phyloP scores from a whole-genome alignment of 1,140 invertebrate genomes.

The Asobara japonica region DNA sequence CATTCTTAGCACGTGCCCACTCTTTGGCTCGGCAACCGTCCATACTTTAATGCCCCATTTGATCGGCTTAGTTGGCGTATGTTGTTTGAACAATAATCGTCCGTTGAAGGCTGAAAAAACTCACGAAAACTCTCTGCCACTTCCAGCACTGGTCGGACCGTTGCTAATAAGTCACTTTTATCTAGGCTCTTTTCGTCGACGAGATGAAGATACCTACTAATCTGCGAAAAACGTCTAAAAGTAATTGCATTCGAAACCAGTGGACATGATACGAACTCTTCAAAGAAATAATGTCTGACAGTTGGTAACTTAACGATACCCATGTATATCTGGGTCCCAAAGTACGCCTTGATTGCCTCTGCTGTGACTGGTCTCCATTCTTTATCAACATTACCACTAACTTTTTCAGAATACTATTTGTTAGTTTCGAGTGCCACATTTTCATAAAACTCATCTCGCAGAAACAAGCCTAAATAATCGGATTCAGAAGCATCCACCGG shows the following conservation, averaged over 20 bases:
- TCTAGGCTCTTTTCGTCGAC: slow-evolving; percentile 50
- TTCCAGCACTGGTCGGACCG: slow-evolving; percentile 49
- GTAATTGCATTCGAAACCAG: slow-evolving; percentile 27
- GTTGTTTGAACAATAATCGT: slow-evolving; percentile 38
- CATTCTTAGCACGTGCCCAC: slow-evolving; percentile 27
- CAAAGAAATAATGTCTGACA: slow-evolving; percentile 24
- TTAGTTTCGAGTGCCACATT: too few relatives aligned
- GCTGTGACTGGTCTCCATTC: too few relatives aligned
- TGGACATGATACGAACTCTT: slow-evolving; percentile 21
- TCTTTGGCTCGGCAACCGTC: slow-evolving; percentile 26
- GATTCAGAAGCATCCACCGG: too few relatives aligned
- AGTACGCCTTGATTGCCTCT: not conserved
- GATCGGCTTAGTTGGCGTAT: slow-evolving; percentile 42
- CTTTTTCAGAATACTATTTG: too few relatives aligned
- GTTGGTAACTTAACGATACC: slow-evolving; percentile 30
- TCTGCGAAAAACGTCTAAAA: slow-evolving; percentile 23
- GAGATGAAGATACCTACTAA: slow-evolving; percentile 46
- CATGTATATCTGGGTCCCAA: slow-evolving; percentile 35
- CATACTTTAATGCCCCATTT: slow-evolving; percentile 44
- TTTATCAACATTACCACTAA: too few relatives aligned
- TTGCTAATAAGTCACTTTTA: slow-evolving; percentile 54
- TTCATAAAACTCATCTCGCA: too few relatives aligned
- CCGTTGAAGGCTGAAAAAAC: slow-evolving; percentile 51
- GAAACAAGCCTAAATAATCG: too few relatives aligned
- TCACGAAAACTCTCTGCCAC: slow-evolving; percentile 31